A percentile compares a stretch with the other conserved stretches of the same genome.
These are phyloP conservation scores for Platycnemis pennipes DNA, from an alignment of 2,888 invertebrate species.

Conservation along the genomic window DNA sequence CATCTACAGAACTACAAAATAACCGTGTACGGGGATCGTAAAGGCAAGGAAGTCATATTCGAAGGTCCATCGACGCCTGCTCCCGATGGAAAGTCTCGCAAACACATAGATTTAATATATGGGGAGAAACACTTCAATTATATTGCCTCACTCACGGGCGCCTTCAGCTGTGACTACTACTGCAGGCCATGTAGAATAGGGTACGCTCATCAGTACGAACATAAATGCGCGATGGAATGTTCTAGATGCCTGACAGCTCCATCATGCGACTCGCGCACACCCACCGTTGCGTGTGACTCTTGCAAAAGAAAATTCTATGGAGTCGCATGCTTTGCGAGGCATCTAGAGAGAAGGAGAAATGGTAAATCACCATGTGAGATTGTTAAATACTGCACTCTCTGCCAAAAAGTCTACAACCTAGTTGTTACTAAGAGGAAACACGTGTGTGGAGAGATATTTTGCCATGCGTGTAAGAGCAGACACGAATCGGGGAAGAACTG, in stretches of 20 bases:
- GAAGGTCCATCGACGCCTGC: not conserved
- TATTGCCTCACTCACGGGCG: not conserved
- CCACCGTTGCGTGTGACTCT: too few species aligned
- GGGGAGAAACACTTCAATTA: constrained; percentile 22
- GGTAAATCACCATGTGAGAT: not conserved
- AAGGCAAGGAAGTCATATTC: not conserved
- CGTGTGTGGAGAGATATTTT: too few species aligned
- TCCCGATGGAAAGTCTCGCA: too few species aligned
- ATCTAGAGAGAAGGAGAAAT: not conserved
- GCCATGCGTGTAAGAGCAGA: too few species aligned
- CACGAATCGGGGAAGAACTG: not conserved
- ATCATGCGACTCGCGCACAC: too few species aligned
- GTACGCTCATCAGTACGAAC: not conserved
- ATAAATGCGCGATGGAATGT: not conserved
- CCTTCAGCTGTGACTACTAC: constrained; percentile 40
- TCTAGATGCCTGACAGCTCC: too few species aligned
- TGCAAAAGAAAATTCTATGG: too few species aligned
- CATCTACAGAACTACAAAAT: not conserved
- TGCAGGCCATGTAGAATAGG: not conserved
- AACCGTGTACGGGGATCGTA: not conserved
- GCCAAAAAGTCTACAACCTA: not conserved
- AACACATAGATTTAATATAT: constrained; percentile 5
- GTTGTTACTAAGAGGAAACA: not conserved
- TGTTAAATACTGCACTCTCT: not conserved
- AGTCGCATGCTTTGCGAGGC: not conserved